These are phyloP conservation scores for Galerucella calmariensis DNA, from an alignment of 2,888 invertebrate species.

Conservation along the genomic window DNA sequence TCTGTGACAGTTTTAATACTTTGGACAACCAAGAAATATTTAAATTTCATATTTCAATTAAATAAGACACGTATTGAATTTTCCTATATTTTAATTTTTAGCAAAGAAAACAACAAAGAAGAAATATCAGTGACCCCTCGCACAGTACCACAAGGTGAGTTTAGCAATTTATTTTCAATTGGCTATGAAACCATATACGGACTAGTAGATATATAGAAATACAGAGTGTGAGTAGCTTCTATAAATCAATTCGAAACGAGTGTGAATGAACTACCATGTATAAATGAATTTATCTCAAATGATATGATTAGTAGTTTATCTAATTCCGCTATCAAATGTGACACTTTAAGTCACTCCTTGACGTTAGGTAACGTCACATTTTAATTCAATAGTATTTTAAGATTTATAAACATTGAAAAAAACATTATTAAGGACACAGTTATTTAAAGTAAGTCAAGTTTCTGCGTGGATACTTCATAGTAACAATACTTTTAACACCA, in stretches of 20 bases:
- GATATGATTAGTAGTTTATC: no score
- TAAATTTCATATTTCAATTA: neutral
- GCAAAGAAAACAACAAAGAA: slow-evolving; percentile 73
- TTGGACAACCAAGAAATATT: no score
- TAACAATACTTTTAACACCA: no score
- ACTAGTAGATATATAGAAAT: slow-evolving; percentile 17
- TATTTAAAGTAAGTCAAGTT: no score
- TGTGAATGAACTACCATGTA: slow-evolving; percentile 16
- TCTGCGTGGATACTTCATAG: no score
- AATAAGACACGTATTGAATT: neutral
- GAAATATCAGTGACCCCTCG: slow-evolving; percentile 86
- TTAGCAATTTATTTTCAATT: slow-evolving; percentile 33
- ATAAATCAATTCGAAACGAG: slow-evolving; percentile 31
- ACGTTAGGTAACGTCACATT: no score
- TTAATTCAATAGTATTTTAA: no score
- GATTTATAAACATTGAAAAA: no score
- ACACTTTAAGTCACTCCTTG: no score
- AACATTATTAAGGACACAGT: no score
- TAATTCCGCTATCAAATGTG: no score
- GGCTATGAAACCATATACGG: slow-evolving; percentile 31
- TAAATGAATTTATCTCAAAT: neutral
- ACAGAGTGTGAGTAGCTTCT: slow-evolving; percentile 26
- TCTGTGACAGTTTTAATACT: no score
- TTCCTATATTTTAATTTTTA: slow-evolving; percentile 40
- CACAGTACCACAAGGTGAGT: slow-evolving; percentile 78